Conservation (phyloP, 2,113 vertebrate species). For the Dicentrarchus labrax region DNA sequence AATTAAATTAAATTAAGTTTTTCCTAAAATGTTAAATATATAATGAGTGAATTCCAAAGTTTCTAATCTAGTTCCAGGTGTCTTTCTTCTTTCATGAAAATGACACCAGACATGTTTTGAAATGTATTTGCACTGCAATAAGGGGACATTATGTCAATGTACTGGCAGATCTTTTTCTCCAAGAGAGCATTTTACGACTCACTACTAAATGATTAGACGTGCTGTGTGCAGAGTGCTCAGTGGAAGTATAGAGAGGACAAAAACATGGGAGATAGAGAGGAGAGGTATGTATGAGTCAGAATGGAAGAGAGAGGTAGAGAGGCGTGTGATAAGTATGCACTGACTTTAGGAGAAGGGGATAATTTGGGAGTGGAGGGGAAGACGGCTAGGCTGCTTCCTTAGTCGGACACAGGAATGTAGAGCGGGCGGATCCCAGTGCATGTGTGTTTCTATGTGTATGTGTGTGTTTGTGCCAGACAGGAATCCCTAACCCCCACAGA, state of each 20-base stretch:
- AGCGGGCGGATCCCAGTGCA: slow-evolving; percentile 84
- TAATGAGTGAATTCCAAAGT: not conserved
- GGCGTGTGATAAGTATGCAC: slow-evolving; percentile 76
- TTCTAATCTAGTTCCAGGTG: not conserved
- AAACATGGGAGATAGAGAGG: slow-evolving; percentile 31
- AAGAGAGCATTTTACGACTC: slow-evolving; percentile 29
- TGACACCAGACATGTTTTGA: slow-evolving; percentile 3
- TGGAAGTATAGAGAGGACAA: slow-evolving; percentile 22
- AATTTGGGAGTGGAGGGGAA: slow-evolving; percentile 84
- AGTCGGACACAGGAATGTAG: slow-evolving; percentile 85
- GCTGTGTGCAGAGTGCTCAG: slow-evolving; percentile 21
- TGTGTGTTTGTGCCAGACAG: slow-evolving; percentile 83
- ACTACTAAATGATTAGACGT: slow-evolving; percentile 26
- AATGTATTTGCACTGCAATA: slow-evolving; percentile 11
- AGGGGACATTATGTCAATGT: slow-evolving; percentile 27
- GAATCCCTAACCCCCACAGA: slow-evolving; percentile 86
- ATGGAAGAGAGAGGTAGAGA: slow-evolving; percentile 63
- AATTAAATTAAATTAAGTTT: not conserved
- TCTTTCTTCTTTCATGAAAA: not conserved
- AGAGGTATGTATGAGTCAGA: slow-evolving; percentile 61
- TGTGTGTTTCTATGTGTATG: slow-evolving; percentile 71
- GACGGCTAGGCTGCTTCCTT: slow-evolving; percentile 83
- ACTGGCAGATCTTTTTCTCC: slow-evolving; percentile 17
- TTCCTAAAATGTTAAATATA: not conserved
- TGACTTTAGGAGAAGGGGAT: slow-evolving; percentile 80